Conservation (phyloP, 1,140 invertebrate species). For the Cyrtorhinus lividipennis region DNA sequence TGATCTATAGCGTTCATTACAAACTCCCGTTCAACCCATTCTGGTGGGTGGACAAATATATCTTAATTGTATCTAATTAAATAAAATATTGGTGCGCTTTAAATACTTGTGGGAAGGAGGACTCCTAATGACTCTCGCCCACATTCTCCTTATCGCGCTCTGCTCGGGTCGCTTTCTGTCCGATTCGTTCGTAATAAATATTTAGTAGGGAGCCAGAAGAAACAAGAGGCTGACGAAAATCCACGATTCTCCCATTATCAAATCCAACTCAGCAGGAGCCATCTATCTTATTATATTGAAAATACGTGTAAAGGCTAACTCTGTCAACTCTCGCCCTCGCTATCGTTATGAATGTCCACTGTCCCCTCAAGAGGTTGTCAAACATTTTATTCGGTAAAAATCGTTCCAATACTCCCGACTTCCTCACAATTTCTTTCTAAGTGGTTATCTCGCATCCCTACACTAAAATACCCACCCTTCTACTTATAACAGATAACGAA, state of each 20-base stretch:
- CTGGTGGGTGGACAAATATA: slow-evolving; percentile 13
- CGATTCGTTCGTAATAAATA: not conserved
- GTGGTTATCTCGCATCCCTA: no score
- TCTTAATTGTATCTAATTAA: slow-evolving; percentile 17
- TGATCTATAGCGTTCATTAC: slow-evolving; percentile 14
- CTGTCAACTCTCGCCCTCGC: not conserved
- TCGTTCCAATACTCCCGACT: not conserved
- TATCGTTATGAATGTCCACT: not conserved
- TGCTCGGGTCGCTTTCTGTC: not conserved
- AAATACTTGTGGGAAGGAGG: slow-evolving; percentile 5
- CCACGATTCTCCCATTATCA: no score
- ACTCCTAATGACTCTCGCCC: slow-evolving; percentile 13
- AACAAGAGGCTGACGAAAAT: no score
- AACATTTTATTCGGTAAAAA: not conserved
- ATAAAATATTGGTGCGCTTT: slow-evolving; percentile 12
- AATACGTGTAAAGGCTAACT: not conserved
- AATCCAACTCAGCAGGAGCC: not conserved
- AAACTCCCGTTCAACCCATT: not conserved
- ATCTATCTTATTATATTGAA: not conserved
- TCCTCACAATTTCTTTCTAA: not conserved
- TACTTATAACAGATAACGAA: no score
- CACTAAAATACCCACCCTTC: no score
- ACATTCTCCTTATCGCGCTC: not conserved
- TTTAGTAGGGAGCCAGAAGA: not conserved
- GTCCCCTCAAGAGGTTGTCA: not conserved